Evolutionary conservation across 2,113 vertebrate species (phyloP).

Genomic region (Ictalurus furcatus): DNA sequence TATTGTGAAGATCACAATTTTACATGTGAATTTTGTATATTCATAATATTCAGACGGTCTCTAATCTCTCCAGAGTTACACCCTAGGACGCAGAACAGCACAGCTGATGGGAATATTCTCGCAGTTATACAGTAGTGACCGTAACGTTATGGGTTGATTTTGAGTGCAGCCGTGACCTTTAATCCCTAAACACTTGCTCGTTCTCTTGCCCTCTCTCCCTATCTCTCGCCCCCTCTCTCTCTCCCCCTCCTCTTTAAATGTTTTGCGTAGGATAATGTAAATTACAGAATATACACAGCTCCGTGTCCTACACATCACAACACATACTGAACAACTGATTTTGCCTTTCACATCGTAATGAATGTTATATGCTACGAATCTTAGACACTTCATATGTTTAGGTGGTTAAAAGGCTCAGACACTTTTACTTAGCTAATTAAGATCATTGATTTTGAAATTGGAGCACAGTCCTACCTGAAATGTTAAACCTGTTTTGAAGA

Average conservation of each 20-base stretch:
- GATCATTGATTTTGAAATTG: background rate
- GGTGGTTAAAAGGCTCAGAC: background rate
- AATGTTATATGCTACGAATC: background rate
- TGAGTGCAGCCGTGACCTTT: background rate
- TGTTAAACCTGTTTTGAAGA: constrained; percentile 37
- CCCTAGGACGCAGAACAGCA: background rate
- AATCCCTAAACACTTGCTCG: background rate
- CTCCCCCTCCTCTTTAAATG: background rate
- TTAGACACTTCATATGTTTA: background rate
- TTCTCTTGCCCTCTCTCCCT: no score
- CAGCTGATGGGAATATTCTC: constrained; percentile 10
- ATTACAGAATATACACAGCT: background rate
- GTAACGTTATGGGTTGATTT: background rate
- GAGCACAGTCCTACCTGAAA: background rate
- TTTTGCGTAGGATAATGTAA: constrained; percentile 10
- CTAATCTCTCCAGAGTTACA: background rate
- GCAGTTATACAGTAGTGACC: background rate
- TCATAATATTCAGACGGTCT: constrained; percentile 8
- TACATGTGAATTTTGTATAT: constrained; percentile 46
- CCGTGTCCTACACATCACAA: background rate
- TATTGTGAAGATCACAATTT: constrained; percentile 38
- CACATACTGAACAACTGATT: background rate
- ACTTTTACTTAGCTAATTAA: background rate
- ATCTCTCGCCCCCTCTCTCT: background rate
- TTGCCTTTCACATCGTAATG: constrained; percentile 6